Base-by-base conservation (phyloP, 2,113 vertebrate species). In the Prunella fulvescens region DNA sequence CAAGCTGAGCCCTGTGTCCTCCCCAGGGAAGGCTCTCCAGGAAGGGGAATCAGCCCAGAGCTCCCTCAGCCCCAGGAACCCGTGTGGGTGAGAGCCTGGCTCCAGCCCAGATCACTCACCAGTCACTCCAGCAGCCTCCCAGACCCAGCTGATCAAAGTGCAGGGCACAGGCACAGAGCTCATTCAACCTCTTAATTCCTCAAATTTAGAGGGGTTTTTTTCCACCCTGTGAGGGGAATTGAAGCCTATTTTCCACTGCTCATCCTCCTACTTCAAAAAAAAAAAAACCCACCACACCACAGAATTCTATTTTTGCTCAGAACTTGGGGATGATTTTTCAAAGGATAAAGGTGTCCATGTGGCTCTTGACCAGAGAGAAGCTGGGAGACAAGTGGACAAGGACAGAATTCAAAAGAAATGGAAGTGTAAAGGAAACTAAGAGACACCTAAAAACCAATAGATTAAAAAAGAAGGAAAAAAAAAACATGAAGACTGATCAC, bases 401-500 rank as follows among this genome's bases (percentile, higher is more conserved):
- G 96, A 74, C 73, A 97, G 84, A 62, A 58, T 64, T 77, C 69
- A 82, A 86, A 96, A 88, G 53, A 85, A 20, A 56, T 1, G 37
- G 6, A 35, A 76, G n/a, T 50, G 64, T 64, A 51, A 80, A 93
- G 66, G 26, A 50, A 95, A 97, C 86, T 90, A 80, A 93, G 77
- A 92, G 84, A 93, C 35, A 54, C 84, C 89, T 96, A 96, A 93
- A 97, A 87, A 22, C 39, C 67, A 95, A 88, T 2, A 61, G 10
- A 40, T 57, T 18, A 42, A 22, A 60, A 53, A 28, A 47, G 29
- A 11, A 86, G 2, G 2, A 50, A 86, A 88, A 66, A 72, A 84
- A 40, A 77, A 15, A 65, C 42, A 96, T 94, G 69, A 97, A 97
- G 91, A 97, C 81, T 88, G 92, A 97, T 96, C 91, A 93, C 95